These are phyloP conservation scores for Polyodon spathula DNA, from an alignment of 2,113 vertebrate species.

Conservation along the genomic window DNA sequence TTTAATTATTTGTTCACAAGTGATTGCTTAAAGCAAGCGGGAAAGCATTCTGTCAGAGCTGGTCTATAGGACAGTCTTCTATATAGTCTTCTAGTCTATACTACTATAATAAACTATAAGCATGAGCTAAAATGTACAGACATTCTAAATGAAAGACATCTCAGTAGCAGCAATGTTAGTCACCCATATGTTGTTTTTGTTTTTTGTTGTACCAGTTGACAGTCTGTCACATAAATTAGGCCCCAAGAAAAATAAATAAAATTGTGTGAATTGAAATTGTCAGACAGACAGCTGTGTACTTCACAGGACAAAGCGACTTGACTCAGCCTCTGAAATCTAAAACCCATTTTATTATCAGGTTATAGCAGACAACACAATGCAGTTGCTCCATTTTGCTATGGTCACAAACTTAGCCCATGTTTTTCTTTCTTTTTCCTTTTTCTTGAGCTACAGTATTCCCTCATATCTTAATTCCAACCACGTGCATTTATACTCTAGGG, in stretches of 20 bases:
- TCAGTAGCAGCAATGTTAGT: constrained; percentile 11
- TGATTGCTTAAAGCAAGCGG: background rate
- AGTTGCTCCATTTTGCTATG: no score
- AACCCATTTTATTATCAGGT: no score
- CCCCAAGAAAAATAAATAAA: background rate
- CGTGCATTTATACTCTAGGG: background rate
- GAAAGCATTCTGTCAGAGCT: constrained; percentile 5
- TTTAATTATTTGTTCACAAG: no score
- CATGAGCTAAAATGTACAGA: background rate
- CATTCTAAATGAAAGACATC: constrained; percentile 14
- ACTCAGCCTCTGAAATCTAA: background rate
- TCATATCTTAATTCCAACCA: constrained; percentile 1
- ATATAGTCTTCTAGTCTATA: no score
- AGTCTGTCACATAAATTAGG: constrained; percentile 25
- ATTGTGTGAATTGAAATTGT: background rate
- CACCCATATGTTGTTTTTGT: constrained; percentile 21
- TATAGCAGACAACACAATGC: no score
- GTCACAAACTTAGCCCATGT: background rate
- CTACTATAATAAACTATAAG: background rate
- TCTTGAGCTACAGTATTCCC: background rate
- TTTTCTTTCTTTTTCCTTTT: background rate
- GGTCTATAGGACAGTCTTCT: no score
- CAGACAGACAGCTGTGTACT: constrained; percentile 2
- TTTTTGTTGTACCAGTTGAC: constrained; percentile 18
- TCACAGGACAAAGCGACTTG: constrained; percentile 3